A percentile compares a stretch with the other conserved stretches of the same genome.
These are phyloP conservation scores for Pseudeuparius sepicola DNA, from an alignment of 2,888 invertebrate genomes.

Conservation along the genomic window DNA sequence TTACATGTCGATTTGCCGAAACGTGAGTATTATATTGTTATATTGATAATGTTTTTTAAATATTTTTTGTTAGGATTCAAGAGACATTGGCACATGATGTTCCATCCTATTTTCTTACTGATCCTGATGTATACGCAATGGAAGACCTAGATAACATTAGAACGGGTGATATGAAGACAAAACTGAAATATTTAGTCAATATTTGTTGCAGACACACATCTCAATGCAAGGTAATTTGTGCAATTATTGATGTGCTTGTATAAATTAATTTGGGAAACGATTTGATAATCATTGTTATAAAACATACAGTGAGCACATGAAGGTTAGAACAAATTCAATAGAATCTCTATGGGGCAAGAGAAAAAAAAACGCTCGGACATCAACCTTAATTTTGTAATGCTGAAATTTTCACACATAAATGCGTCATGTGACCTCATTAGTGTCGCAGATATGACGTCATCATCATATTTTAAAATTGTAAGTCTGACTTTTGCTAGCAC, in stretches of 20 bases:
- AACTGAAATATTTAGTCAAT: conserved; percentile 48
- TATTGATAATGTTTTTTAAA: neutral
- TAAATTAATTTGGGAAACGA: too few relatives aligned
- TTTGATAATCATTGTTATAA: too few relatives aligned
- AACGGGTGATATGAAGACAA: conserved; percentile 48
- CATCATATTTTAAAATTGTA: too few relatives aligned
- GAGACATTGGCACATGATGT: conserved; percentile 48
- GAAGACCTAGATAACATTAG: conserved; percentile 58
- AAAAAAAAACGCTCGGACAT: too few relatives aligned
- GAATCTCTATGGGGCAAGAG: too few relatives aligned
- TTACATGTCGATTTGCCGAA: conserved; percentile 56
- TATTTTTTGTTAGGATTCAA: conserved; percentile 40
- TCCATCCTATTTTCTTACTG: conserved; percentile 45
- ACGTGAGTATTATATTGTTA: conserved; percentile 43
- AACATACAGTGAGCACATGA: too few relatives aligned
- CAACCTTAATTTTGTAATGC: too few relatives aligned
- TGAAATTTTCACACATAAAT: too few relatives aligned
- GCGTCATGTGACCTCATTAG: too few relatives aligned
- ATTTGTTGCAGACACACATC: conserved; percentile 51
- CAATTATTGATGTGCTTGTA: conserved; percentile 5
- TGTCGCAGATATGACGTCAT: too few relatives aligned
- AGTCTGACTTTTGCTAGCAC: too few relatives aligned
- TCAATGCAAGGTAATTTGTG: conserved; percentile 35
- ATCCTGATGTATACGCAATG: conserved; percentile 63
- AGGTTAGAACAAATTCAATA: too few relatives aligned